Evolutionary conservation across 30 jellyfish, hydroid and myxozoan genomes (phyloP).

Genomic region (Morbakka virulenta): DNA sequence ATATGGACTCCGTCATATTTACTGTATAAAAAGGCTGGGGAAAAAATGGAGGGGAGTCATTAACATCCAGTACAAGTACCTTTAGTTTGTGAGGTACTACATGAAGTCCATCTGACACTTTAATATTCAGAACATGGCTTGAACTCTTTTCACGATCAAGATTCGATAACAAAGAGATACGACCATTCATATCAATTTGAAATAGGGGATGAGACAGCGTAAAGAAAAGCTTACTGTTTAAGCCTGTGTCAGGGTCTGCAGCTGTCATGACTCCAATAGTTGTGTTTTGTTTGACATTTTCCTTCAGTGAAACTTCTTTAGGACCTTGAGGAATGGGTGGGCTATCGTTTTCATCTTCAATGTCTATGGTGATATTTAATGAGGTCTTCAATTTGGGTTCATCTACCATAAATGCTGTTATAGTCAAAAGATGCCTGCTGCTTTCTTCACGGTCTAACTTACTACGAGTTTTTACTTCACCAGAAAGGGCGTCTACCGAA

Average conservation of each 20-base stretch:
- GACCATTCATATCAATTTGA: constrained; percentile 38
- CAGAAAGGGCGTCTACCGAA: constrained; percentile 31
- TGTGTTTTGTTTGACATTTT: constrained; percentile 26
- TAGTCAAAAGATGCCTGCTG: background rate
- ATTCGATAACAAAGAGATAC: constrained; percentile 3
- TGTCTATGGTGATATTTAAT: constrained; percentile 2
- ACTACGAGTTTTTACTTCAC: constrained; percentile 41
- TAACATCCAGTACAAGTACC: constrained; percentile 38
- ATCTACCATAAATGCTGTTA: constrained; percentile 25
- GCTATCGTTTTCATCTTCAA: constrained; percentile 76
- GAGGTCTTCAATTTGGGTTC: constrained; percentile 10
- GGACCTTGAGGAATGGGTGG: constrained; percentile 74
- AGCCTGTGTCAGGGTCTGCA: constrained; percentile 67
- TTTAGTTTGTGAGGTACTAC: constrained; percentile 9
- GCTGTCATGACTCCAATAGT: constrained; percentile 46
- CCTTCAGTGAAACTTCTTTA: constrained; percentile 12
- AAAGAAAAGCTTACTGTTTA: constrained; percentile 44
- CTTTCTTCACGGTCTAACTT: constrained; percentile 61
- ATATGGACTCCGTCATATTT: constrained; percentile 50
- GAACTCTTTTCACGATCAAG: constrained; percentile 41
- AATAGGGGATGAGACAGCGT: constrained; percentile 13
- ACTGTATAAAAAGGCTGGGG: background rate
- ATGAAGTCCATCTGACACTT: constrained; percentile 37
- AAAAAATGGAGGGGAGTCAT: constrained; percentile 70
- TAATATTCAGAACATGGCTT: constrained; percentile 12